A percentile compares a stretch with the other conserved stretches of the same genome.
Conservation (phyloP, 2,113 vertebrate genomes). For the Indicator maculatus region DNA sequence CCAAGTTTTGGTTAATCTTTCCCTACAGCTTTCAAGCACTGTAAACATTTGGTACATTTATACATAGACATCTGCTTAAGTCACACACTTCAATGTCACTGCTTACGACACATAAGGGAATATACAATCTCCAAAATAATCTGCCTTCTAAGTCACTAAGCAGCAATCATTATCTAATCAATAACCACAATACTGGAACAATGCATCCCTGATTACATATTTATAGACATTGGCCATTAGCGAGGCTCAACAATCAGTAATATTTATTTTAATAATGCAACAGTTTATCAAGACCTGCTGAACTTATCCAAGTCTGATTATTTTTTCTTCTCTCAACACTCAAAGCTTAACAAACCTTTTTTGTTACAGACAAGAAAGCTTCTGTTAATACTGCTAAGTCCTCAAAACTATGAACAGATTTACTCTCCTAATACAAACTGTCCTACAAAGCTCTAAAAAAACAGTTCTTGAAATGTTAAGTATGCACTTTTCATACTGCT, state of each 20-base stretch:
- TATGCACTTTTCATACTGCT: background rate
- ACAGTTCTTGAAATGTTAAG: background rate
- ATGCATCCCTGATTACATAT: conserved; percentile 39
- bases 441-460: background rate
- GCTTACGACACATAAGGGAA: background rate
- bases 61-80: conserved; percentile 60
- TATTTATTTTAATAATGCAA: conserved; percentile 15
- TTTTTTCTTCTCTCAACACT: background rate
- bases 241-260: conserved; percentile 9
- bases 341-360: background rate
- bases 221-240: conserved; percentile 32
- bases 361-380: conserved; percentile 28
- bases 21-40: background rate
- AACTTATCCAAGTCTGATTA: background rate
- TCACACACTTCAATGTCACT: conserved; percentile 65
- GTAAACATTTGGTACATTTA: conserved; percentile 39
- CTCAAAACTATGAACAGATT: background rate
- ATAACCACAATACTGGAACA: conserved; percentile 41
- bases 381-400: background rate
- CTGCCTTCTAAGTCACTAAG: background rate
- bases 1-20: conserved; percentile 35
- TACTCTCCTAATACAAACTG: background rate
- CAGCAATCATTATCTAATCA: conserved; percentile 67
- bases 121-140: background rate
- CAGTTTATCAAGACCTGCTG: background rate